Percentiles rank a stretch among this genome's conserved stretches.
Evolutionary conservation across 2,113 vertebrate genomes (phyloP).

Genomic region (Clarias magur): DNA sequence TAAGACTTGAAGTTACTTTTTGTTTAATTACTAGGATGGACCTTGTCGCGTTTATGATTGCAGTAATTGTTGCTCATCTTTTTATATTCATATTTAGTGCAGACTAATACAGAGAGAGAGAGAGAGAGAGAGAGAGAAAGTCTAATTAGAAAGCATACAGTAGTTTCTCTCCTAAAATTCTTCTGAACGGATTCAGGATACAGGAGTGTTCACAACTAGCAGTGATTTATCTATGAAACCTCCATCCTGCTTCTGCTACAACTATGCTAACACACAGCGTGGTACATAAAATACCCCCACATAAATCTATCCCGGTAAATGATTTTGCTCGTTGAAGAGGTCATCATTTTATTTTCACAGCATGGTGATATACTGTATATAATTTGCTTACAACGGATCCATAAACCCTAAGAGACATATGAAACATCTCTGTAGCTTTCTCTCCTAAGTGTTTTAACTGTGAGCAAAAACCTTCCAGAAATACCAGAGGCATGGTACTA

Average conservation of each 20-base stretch:
- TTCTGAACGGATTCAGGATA: constrained; percentile 25
- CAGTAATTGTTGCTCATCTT: constrained; percentile 33
- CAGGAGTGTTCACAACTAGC: background rate
- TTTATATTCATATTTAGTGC: constrained; percentile 41
- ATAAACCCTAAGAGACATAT: constrained; percentile 4
- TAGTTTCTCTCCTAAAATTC: constrained; percentile 43
- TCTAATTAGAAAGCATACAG: constrained; percentile 51
- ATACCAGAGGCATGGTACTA: constrained; percentile 30
- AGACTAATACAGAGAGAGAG: constrained; percentile 29
- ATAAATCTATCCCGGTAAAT: constrained; percentile 22
- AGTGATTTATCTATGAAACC: background rate
- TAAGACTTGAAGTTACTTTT: constrained; percentile 8
- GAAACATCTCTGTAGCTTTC: background rate
- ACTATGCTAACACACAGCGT: background rate
- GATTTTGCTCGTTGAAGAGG: background rate
- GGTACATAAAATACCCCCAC: constrained; percentile 18
- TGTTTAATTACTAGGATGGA: constrained; percentile 22
- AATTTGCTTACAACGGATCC: background rate
- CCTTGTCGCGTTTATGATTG: constrained; percentile 39
- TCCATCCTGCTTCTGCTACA: background rate
- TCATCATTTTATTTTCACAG: constrained; percentile 4
- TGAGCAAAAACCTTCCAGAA: constrained; percentile 47
- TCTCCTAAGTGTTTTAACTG: constrained; percentile 19
- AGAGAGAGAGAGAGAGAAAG: constrained; percentile 36
- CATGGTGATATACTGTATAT: background rate